Evolutionary conservation across 2,797 vertebrate genomes (phyloP).

Genomic region (Tenualosa ilisha): DNA sequence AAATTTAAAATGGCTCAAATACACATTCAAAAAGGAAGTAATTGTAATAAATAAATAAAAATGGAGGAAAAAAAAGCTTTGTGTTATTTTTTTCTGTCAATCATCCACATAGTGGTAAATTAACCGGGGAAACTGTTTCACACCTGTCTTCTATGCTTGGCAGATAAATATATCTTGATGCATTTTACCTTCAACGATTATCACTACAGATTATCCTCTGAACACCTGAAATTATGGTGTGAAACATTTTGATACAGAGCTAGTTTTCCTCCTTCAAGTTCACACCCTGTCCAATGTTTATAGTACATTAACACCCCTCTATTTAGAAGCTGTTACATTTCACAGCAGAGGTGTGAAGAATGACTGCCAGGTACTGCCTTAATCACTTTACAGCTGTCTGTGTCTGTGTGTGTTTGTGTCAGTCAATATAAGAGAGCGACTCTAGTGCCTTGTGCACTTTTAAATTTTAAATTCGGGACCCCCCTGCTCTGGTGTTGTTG

Average conservation of each 20-base stretch:
- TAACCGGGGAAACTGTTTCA: not conserved
- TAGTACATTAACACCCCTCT: not conserved
- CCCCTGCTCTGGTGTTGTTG: not conserved
- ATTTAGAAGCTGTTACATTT: constrained; percentile 7
- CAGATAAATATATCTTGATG: not conserved
- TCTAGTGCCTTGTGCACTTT: not conserved
- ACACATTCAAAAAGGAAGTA: constrained; percentile 16
- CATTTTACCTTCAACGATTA: not conserved
- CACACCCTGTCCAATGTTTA: not conserved
- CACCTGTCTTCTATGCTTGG: not conserved
- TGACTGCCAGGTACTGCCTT: not conserved
- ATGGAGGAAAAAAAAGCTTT: constrained; percentile 5
- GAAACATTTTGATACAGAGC: not conserved
- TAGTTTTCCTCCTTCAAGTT: not conserved
- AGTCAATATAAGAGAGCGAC: not conserved
- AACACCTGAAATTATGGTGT: not conserved
- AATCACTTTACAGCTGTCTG: not conserved
- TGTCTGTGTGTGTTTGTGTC: not conserved
- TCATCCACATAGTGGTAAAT: not conserved
- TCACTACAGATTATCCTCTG: not conserved
- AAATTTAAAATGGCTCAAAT: constrained; percentile 14
- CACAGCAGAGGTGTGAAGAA: not conserved
- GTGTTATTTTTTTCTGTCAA: not conserved
- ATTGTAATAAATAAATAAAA: constrained; percentile 24
- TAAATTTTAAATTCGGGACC: not conserved